Evolutionary conservation across 23 tunicate genomes (phyloP), one percentile per base, ranked within the genome.

Genomic region (Phallusia fumigata): DNA sequence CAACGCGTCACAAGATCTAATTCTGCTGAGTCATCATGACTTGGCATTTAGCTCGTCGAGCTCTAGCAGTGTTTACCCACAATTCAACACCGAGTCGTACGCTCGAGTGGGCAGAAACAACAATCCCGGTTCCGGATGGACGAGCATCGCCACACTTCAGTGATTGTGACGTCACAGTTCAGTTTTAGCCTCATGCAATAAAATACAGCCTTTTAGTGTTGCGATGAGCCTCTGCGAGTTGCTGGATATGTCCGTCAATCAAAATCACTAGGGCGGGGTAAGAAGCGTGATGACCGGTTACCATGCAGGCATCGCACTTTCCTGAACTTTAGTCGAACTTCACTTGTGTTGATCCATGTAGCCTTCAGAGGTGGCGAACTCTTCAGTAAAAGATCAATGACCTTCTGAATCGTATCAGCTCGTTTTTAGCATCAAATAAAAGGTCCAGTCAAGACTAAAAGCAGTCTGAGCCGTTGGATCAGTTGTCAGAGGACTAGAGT

Each of bases 101-200:
- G 69, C 69, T 58, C 69, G 28, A 24, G 47, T n/a, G n/a, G 18
- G 8, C 10, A 51, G 32, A 35, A 49, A 13, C 34, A 8, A 19
- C 33, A n/a, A 26, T 5, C 52, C 83, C 83, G 16, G 83, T 79
- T 32, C 51, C 83, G 30, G 83, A 79, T 79, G 83, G 52, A 18
- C 73, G 72, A 8, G 30, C 50, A 18, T 79, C 83, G 40, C 83
- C 83, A 19, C 33, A 34, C 11, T 77, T 36, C 31, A 36, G 12
- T 21, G 58, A 16, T 74, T 74, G 83, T 52, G 83, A 79, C 83
- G 36, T 6, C 34, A 31, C 83, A 79, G 22, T 79, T 79, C 21
- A 49, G 52, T 47, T 73, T 73, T 18, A 52, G 36, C 18, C 31
- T 36, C n/a, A 31, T 79, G 52, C 83, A 79, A 79, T 35, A 6